These are phyloP conservation scores for Rhorus exstirpatorius DNA, from an alignment of 2,888 invertebrate genomes.

Conservation along the genomic window DNA sequence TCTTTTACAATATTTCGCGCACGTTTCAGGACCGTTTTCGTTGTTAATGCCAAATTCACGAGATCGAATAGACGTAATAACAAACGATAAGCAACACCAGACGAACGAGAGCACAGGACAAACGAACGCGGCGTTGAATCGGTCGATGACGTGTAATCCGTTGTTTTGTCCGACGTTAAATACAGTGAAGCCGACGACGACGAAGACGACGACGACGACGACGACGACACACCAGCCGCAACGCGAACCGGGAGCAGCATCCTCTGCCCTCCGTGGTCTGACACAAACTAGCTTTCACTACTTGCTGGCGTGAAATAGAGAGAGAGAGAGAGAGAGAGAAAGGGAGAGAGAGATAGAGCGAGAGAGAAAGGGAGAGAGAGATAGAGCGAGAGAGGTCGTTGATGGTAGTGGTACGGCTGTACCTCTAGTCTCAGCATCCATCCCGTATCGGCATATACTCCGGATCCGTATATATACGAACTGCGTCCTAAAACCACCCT, in stretches of 20 bases:
- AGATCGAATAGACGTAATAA: conserved; percentile 45
- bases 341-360: conserved; percentile 76
- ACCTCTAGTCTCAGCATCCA: conserved; percentile 71
- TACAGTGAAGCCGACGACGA: conserved; percentile 72
- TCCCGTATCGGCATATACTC: conserved; percentile 68
- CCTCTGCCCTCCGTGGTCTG: conserved; percentile 84
- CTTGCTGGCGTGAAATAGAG: conserved; percentile 80
- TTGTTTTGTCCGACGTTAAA: conserved; percentile 46
- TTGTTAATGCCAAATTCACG: conserved; percentile 10
- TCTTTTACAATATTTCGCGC: conserved; percentile 9
- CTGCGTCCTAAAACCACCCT: conserved; percentile 53
- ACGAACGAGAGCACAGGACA: conserved; percentile 53
- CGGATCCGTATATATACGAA: conserved; percentile 58
- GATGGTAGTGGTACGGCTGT: conserved; percentile 54
- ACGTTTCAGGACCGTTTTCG: neutral
- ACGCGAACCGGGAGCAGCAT: conserved; percentile 82
- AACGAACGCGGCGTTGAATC: conserved; percentile 34
- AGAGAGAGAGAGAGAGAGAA: conserved; percentile 74
- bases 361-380: conserved; percentile 74
- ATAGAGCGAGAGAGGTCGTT: conserved; percentile 53
- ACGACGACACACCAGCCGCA: conserved; percentile 77
- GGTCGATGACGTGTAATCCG: conserved; percentile 63
- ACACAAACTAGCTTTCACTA: conserved; percentile 84
- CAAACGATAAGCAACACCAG: conserved; percentile 42
- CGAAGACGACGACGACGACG: conserved; percentile 72